phyloP scores from a whole-genome alignment of 2,888 invertebrate species.

The Aleiodes leptofemur region DNA sequence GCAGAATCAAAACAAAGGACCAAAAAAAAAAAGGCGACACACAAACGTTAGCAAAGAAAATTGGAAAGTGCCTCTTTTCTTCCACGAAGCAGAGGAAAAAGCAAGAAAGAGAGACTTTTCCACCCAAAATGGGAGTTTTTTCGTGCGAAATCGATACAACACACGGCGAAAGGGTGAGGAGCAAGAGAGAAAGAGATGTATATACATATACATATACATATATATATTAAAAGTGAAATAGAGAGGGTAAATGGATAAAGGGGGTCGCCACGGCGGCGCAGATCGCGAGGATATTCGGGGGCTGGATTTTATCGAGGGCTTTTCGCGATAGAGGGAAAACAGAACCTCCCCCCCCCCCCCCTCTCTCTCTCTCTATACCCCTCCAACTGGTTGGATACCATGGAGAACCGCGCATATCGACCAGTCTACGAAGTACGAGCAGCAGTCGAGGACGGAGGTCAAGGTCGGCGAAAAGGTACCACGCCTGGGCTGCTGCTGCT shows the following conservation, averaged over 20 bases:
- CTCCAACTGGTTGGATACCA: constrained; percentile 2
- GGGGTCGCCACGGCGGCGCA: constrained; percentile 52
- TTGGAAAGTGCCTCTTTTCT: not conserved
- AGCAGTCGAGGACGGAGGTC: constrained; percentile 71
- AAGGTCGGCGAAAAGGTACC: constrained; percentile 67
- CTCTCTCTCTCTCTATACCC: not conserved
- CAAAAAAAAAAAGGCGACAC: not conserved
- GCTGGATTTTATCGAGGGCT: constrained; percentile 56
- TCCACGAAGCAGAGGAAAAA: not conserved
- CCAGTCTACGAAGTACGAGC: constrained; percentile 69
- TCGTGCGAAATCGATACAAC: constrained; percentile 63
- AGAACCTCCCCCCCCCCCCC: not conserved
- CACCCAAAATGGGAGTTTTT: constrained; percentile 49
- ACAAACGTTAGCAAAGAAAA: constrained; percentile 11
- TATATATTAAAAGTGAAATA: constrained; percentile 5
- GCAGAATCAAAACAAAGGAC: not conserved
- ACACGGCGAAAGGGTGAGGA: constrained; percentile 54
- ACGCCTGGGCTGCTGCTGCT: constrained; percentile 50
- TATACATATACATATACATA: not conserved
- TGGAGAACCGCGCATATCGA: constrained; percentile 64
- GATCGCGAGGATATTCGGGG: constrained; percentile 41
- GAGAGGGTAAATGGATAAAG: constrained; percentile 39
- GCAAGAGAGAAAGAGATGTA: constrained; percentile 44
- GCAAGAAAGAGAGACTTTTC: constrained; percentile 45
- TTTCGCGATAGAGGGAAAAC: constrained; percentile 42